Percentiles rank a stretch among this genome's conserved stretches.
phyloP scores from a whole-genome alignment of 2,797 vertebrate species.

The Tenualosa thibaudeaui region DNA sequence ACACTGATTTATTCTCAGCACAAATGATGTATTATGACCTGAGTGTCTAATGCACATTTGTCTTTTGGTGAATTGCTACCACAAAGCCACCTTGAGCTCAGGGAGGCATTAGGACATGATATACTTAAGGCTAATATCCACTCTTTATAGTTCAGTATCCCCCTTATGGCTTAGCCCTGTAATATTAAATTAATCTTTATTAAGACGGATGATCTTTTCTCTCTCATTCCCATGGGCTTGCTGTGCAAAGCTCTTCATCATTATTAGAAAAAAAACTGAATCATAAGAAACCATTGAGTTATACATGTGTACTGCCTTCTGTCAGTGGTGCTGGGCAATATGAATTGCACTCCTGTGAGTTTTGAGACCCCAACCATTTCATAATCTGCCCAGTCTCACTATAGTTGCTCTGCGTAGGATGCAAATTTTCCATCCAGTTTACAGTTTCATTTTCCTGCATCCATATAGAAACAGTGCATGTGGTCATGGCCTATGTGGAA shows the following conservation, averaged over 20 bases:
- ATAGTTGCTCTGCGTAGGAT: not conserved
- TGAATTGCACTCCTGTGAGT: not conserved
- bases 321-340: not conserved
- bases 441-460: slow-evolving; percentile 7
- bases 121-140: slow-evolving; percentile 24
- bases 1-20: not conserved
- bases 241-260: not conserved
- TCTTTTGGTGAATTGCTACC: not conserved
- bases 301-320: not conserved
- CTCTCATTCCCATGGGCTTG: not conserved
- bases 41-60: not conserved
- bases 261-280: not conserved
- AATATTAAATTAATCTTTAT: slow-evolving; percentile 23
- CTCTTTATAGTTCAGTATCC: not conserved
- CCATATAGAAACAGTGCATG: slow-evolving; percentile 12
- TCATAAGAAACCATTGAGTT: not conserved
- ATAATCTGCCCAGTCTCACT: not conserved
- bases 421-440: not conserved
- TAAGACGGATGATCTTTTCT: slow-evolving; percentile 27
- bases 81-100: slow-evolving; percentile 12
- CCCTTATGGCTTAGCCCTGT: slow-evolving; percentile 4
- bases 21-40: not conserved
- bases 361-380: not conserved
- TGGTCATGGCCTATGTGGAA: slow-evolving; percentile 23
- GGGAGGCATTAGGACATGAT: slow-evolving; percentile 7